Base-by-base conservation (phyloP, 2,113 vertebrate species). In the Petaurus breviceps region DNA sequence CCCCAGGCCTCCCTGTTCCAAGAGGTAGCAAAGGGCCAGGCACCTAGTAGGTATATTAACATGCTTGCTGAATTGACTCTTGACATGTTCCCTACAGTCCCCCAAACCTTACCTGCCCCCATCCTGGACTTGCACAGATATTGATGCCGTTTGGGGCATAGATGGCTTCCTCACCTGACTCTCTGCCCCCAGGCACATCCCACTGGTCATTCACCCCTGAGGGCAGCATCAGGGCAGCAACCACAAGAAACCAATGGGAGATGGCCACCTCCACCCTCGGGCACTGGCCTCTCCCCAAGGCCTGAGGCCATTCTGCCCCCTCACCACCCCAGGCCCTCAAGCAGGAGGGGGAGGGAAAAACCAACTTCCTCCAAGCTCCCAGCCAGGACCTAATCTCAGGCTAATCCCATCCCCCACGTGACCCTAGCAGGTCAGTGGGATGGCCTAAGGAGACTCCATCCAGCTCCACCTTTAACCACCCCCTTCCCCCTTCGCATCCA, bases 191-290 rank as follows among this genome's bases (percentile, higher is more conserved):
- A 91, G 92, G 16, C 91, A 92, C 57, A 93, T 90, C 94, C 91
- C 84, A 54, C 92, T 49, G 91, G 51, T 94, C 92, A 93, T 93
- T 90, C 92, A 96, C 93, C 96, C 92, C 91, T 51, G 9, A 11
- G 51, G 51, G 51, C 51, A 51, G 51, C 9, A 46, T 51, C 51
- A 11, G 51, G 51, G 51, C 51, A 51, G 8, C 9, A 46, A n/a
- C 37, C 47, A 49, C 46, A 92, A 14, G 25, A 50, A 46, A 95
- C 90, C 96, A 95, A 92, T 95, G 84, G 89, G 94, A 28, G 84
- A 49, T 5, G 1, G 93, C 90, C 95, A 47, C 93, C 55, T 95
- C 89, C 95, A 92, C 90, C 96, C 89, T 14, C 54, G 51, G 31
- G 11, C 93, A 0, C 0, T 46, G 23, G 89, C 61, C 93, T 49